Percentiles rank a stretch among this genome's conserved stretches.
phyloP scores from a whole-genome alignment of 2,797 vertebrate genomes.

The Siniperca scherzeri region DNA sequence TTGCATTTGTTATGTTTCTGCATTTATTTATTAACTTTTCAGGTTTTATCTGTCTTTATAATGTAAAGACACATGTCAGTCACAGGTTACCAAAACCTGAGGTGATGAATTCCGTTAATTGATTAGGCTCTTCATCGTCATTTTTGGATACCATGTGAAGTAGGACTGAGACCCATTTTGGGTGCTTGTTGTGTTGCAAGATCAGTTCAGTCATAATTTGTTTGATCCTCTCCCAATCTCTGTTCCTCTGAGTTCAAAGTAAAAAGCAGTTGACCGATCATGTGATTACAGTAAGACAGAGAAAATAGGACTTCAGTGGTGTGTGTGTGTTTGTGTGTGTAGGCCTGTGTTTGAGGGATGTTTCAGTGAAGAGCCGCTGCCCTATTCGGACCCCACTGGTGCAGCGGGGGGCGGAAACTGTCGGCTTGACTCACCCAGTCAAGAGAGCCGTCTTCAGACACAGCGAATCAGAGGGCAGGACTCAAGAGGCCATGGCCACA shows the following conservation, averaged over 20 bases:
- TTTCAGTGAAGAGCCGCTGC: conserved; percentile 96
- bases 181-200: conserved; percentile 46
- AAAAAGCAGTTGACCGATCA: conserved; percentile 39
- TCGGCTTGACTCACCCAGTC: conserved; percentile 92
- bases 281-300: conserved; percentile 33
- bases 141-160: background rate
- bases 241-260: conserved; percentile 17
- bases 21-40: background rate
- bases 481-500: conserved; percentile 90
- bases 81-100: background rate
- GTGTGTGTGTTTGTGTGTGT: conserved; percentile 20
- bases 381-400: conserved; percentile 93
- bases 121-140: background rate
- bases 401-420: conserved; percentile 94
- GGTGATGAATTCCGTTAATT: background rate
- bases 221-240: conserved; percentile 20
- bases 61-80: background rate
- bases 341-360: conserved; percentile 94
- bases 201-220: conserved; percentile 19
- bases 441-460: conserved; percentile 92
- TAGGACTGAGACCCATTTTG: background rate
- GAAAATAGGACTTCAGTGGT: conserved; percentile 9
- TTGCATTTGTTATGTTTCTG: background rate
- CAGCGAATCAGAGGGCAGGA: conserved; percentile 93
- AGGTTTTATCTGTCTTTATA: background rate